Conservation (phyloP, 2,113 vertebrate species). For the Gobius niger region DNA sequence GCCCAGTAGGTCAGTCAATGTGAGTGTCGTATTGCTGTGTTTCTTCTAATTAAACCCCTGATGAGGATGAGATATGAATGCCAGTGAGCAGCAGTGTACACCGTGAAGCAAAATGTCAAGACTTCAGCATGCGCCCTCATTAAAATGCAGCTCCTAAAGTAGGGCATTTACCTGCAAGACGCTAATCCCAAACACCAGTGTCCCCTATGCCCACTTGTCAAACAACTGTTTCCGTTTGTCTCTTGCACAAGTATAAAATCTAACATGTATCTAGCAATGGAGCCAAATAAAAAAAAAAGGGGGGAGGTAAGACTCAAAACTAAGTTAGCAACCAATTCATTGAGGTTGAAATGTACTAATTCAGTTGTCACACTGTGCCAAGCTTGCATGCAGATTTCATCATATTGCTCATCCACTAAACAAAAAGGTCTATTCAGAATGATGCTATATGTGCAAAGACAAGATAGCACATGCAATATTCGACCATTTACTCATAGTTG, state of each 20-base stretch:
- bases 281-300: neutral
- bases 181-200: conserved; percentile 10
- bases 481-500: neutral
- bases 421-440: conserved; percentile 8
- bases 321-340: conserved; percentile 7
- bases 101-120: conserved; percentile 21
- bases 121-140: conserved; percentile 23
- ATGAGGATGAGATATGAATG: conserved; percentile 39
- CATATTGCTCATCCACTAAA: conserved; percentile 1
- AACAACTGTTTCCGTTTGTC: neutral
- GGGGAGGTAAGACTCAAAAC: neutral
- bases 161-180: conserved; percentile 12
- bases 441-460: neutral
- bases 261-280: neutral
- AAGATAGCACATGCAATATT: neutral
- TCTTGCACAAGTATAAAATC: neutral
- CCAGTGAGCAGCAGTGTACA: conserved; percentile 13
- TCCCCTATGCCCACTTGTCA: conserved; percentile 1
- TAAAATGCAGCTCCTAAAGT: conserved; percentile 40
- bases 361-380: neutral
- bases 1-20: conserved; percentile 39
- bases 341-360: conserved; percentile 11
- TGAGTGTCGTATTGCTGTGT: conserved; percentile 24
- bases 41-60: conserved; percentile 52
- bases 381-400: conserved; percentile 3